phyloP scores from a whole-genome alignment of 2,113 vertebrate species.

The Nipponia nippon region DNA sequence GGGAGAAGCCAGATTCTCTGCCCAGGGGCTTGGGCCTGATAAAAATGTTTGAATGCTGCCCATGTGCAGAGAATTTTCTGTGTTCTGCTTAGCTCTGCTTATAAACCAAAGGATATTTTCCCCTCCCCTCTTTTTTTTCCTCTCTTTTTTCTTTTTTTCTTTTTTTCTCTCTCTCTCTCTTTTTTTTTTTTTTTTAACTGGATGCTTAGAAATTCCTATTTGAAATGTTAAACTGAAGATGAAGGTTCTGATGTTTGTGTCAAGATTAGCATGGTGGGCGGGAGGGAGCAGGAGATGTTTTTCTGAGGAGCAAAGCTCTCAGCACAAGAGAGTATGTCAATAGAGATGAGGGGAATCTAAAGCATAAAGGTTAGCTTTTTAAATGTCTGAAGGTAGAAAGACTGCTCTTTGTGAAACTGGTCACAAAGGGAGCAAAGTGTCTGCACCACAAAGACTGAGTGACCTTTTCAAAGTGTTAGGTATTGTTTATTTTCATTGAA shows the following conservation, averaged over 20 bases:
- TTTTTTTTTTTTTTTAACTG: neutral
- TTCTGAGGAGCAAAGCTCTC: constrained; percentile 1
- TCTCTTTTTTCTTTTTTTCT: no score
- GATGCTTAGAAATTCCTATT: neutral
- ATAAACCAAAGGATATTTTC: neutral
- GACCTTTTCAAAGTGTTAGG: constrained; percentile 51
- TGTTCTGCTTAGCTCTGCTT: neutral
- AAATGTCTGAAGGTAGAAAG: neutral
- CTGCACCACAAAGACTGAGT: constrained; percentile 28
- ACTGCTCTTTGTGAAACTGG: constrained; percentile 39
- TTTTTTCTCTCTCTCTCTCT: neutral
- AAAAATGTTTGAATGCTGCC: neutral
- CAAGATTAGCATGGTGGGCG: neutral
- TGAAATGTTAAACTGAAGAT: neutral
- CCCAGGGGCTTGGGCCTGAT: rapidly evolving
- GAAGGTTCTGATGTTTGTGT: constrained; percentile 11
- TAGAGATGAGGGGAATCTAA: constrained; percentile 17
- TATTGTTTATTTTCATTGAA: constrained; percentile 47
- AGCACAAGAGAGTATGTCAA: neutral
- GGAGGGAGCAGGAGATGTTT: neutral
- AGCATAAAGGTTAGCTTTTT: constrained; percentile 47
- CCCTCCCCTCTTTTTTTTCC: rapidly evolving
- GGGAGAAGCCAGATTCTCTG: neutral
- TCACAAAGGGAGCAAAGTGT: constrained; percentile 47
- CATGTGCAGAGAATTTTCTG: neutral